phyloP scores from a whole-genome alignment of 2,113 vertebrate genomes.

The Lipophrys pholis region DNA sequence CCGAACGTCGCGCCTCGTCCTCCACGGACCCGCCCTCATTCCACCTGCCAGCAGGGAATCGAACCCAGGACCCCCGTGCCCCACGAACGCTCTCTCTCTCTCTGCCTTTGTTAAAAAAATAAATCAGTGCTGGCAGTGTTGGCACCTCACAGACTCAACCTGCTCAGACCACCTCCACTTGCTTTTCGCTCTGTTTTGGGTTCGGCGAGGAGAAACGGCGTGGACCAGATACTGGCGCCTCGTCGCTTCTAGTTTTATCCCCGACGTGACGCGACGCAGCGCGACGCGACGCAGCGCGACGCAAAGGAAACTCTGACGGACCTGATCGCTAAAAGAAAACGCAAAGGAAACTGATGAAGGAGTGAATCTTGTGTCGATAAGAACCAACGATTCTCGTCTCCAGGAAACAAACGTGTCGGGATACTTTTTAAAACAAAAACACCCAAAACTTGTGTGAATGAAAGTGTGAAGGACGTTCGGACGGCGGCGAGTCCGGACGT shows the following conservation, averaged over 20 bases:
- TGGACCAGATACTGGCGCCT: constrained; percentile 15
- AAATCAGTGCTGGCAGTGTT: constrained; percentile 39
- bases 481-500: no score
- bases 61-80: not conserved
- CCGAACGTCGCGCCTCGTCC: not conserved
- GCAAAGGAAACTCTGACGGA: constrained; percentile 4
- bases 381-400: no score
- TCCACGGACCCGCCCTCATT: constrained; percentile 29
- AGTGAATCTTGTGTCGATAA: no score
- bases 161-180: constrained; percentile 9
- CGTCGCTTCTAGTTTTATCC: constrained; percentile 1
- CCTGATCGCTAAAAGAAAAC: no score
- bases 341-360: no score
- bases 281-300: constrained; percentile 15
- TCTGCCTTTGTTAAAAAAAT: no score
- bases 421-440: no score
- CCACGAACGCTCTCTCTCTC: no score
- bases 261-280: constrained; percentile 5
- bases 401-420: no score
- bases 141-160: constrained; percentile 16
- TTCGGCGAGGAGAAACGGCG: constrained; percentile 18
- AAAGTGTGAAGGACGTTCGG: no score
- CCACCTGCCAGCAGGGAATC: constrained; percentile 72
- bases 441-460: no score
- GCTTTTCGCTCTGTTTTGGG: constrained; percentile 30